phyloP scores from a whole-genome alignment of 2,113 vertebrate genomes.

The Ochotona princeps region DNA sequence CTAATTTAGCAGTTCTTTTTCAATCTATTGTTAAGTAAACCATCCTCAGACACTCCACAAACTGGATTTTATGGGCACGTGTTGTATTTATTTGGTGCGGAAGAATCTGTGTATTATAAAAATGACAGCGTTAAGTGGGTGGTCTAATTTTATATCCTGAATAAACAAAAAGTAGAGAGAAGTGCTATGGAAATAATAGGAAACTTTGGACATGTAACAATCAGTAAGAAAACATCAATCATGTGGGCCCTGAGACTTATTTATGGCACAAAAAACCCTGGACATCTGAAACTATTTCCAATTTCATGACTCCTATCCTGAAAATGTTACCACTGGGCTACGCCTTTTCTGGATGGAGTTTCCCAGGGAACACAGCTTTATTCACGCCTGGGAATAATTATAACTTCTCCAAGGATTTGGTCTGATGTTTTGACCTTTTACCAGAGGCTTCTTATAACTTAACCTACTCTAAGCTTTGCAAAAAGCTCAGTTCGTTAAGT shows the following conservation, averaged over 20 bases:
- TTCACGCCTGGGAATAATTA: slow-evolving; percentile 20
- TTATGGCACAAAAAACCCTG: background rate
- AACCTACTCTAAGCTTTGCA: background rate
- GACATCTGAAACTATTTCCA: slow-evolving; percentile 12
- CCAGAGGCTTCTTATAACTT: background rate
- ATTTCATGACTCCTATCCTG: background rate
- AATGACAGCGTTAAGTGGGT: background rate
- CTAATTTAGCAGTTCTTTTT: background rate
- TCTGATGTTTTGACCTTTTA: background rate
- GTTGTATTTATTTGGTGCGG: background rate
- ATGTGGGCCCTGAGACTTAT: background rate
- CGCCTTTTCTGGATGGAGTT: slow-evolving; percentile 44
- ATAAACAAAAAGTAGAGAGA: background rate
- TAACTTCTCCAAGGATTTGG: background rate
- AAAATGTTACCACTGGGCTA: background rate
- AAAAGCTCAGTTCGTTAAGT: background rate
- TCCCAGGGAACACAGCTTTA: slow-evolving; percentile 45
- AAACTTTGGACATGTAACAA: background rate
- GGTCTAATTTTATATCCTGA: background rate
- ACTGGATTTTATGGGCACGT: background rate
- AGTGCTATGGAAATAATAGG: background rate
- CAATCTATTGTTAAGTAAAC: background rate
- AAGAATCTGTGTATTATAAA: background rate
- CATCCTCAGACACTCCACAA: background rate
- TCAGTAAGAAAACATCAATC: background rate